Evolutionary conservation across 2,888 invertebrate genomes (phyloP).

Genomic region (Zygaena filipendulae): DNA sequence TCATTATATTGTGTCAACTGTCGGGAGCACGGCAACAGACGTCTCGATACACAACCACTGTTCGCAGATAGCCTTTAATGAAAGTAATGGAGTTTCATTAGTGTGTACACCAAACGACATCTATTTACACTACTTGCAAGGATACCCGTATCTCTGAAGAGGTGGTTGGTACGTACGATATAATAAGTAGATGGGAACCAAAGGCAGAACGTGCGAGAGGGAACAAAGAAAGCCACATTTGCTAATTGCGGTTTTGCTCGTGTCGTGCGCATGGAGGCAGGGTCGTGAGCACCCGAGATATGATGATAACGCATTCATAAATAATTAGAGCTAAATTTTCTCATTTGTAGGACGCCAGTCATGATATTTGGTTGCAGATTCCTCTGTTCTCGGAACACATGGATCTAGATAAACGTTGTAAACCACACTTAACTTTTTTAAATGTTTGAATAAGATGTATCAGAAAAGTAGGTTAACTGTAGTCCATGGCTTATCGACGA

Average conservation of each 20-base stretch:
- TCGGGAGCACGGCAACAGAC: constrained; percentile 55
- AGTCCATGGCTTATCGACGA: no score
- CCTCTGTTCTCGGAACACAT: constrained; percentile 55
- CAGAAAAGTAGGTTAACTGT: not conserved
- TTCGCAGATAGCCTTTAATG: constrained; percentile 63
- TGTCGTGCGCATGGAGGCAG: constrained; percentile 64
- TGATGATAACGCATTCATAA: constrained; percentile 70
- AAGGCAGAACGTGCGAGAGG: constrained; percentile 57
- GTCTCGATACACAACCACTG: constrained; percentile 60
- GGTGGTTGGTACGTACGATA: no score
- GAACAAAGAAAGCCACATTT: constrained; percentile 69
- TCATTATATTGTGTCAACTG: constrained; percentile 54
- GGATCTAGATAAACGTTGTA: constrained; percentile 55
- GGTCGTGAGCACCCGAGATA: constrained; percentile 65
- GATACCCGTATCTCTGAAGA: no score
- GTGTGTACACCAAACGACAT: constrained; percentile 45
- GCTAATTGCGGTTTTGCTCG: constrained; percentile 67
- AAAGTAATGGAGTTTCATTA: constrained; percentile 68
- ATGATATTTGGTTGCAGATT: constrained; percentile 64
- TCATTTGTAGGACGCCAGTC: constrained; percentile 68
- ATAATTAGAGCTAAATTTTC: constrained; percentile 70
- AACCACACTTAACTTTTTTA: constrained; percentile 55
- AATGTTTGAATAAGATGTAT: constrained; percentile 36
- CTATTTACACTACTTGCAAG: constrained; percentile 23
- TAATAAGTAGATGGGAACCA: constrained; percentile 51